phyloP scores from a whole-genome alignment of 2,113 vertebrate species.

The Rhabdornis inornatus region DNA sequence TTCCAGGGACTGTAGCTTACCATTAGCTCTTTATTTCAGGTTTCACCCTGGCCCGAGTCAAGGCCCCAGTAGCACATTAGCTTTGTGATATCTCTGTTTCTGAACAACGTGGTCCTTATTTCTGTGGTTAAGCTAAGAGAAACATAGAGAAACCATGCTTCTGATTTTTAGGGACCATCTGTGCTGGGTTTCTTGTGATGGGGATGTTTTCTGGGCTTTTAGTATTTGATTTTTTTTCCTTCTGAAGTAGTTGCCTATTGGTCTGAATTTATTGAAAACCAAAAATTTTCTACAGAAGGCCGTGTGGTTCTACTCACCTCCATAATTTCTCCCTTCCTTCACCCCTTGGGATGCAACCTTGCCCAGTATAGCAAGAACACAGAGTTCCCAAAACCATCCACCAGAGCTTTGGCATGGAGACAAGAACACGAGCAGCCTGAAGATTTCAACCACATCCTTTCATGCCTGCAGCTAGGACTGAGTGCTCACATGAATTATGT shows the following conservation, averaged over 20 bases:
- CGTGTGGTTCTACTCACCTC: not conserved
- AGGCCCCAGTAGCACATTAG: not conserved
- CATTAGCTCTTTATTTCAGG: not conserved
- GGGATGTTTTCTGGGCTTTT: not conserved
- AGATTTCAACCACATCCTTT: constrained; percentile 61
- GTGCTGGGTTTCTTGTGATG: not conserved
- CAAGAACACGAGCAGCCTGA: constrained; percentile 48
- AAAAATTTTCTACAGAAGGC: not conserved
- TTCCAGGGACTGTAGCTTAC: not conserved
- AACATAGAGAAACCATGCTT: not conserved
- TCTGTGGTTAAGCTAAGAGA: not conserved
- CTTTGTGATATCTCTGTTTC: not conserved
- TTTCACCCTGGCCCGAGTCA: not conserved
- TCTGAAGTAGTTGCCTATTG: not conserved
- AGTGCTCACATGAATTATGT: not conserved
- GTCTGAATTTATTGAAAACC: not conserved
- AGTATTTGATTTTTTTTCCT: not conserved
- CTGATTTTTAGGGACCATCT: not conserved
- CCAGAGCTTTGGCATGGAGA: constrained; percentile 56
- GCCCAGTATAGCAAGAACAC: constrained; percentile 49
- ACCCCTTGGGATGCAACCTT: constrained; percentile 7
- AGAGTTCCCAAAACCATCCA: constrained; percentile 51
- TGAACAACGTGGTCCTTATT: not conserved
- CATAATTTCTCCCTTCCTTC: constrained; percentile 19
- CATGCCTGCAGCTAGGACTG: not conserved